phyloP scores from a whole-genome alignment of 2,113 vertebrate species.

The Symphodus melops region DNA sequence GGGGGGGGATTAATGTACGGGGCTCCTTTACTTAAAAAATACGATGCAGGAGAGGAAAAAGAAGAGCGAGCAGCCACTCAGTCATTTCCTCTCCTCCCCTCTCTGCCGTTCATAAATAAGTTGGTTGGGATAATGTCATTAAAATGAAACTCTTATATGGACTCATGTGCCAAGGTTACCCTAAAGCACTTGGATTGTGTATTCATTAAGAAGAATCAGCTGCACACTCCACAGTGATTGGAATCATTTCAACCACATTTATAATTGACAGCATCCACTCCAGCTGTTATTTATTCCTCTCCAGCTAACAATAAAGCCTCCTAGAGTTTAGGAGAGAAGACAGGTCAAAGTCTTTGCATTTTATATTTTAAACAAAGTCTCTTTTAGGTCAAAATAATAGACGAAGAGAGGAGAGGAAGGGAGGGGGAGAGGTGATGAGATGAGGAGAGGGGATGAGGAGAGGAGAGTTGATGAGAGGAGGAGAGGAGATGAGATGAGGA shows the following conservation, averaged over 20 bases:
- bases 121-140: conserved; percentile 53
- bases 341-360: conserved; percentile 47
- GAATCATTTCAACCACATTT: conserved; percentile 63
- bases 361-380: not conserved
- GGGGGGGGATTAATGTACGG: too few relatives aligned
- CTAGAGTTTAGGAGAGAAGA: not conserved
- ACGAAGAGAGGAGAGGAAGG: too few relatives aligned
- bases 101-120: conserved; percentile 28
- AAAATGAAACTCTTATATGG: conserved; percentile 35
- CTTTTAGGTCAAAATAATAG: conserved; percentile 34
- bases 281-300: conserved; percentile 32
- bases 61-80: conserved; percentile 28
- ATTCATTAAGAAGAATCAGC: conserved; percentile 51
- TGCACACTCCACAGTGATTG: conserved; percentile 45
- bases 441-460: too few relatives aligned
- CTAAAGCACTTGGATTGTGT: conserved; percentile 17
- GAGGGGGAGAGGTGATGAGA: too few relatives aligned
- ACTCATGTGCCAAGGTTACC: conserved; percentile 26
- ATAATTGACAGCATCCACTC: conserved; percentile 57
- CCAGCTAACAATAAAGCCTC: too few relatives aligned
- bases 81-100: not conserved
- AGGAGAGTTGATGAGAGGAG: too few relatives aligned
- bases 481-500: too few relatives aligned
- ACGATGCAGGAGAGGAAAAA: conserved; percentile 65
- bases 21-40: conserved; percentile 20